A percentile compares a stretch with the other conserved stretches of the same genome.
Conservation (phyloP, 2,888 invertebrate genomes). For the Phlogophora meticulosa region DNA sequence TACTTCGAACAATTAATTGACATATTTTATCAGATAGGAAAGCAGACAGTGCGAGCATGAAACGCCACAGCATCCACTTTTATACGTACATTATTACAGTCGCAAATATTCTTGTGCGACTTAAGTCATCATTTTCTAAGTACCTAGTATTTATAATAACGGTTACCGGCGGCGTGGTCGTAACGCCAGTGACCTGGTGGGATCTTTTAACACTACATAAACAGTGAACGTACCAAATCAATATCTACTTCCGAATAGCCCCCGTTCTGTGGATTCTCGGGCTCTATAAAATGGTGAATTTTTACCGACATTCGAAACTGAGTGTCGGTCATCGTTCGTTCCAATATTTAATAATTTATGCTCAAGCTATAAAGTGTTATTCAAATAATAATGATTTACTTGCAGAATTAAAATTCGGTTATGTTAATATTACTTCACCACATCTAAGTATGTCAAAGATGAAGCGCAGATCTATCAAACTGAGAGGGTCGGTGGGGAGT, state of each 20-base stretch:
- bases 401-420: conserved; percentile 45
- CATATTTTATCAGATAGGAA: conserved; percentile 77
- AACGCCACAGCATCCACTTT: conserved; percentile 90
- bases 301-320: conserved; percentile 37
- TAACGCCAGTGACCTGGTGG: conserved; percentile 80
- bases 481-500: conserved; percentile 68
- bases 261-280: conserved; percentile 57
- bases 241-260: conserved; percentile 70
- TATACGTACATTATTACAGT: conserved; percentile 85
- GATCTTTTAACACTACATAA: conserved; percentile 78
- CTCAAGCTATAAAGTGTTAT: conserved; percentile 43
- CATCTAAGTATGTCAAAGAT: conserved; percentile 48
- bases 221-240: conserved; percentile 76
- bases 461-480: conserved; percentile 60
- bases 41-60: conserved; percentile 83
- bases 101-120: conserved; percentile 77
- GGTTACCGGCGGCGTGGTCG: conserved; percentile 74
- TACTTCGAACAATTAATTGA: conserved; percentile 83
- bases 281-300: conserved; percentile 48
- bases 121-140: conserved; percentile 81
- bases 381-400: conserved; percentile 39
- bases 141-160: conserved; percentile 75
- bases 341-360: conserved; percentile 41
- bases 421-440: conserved; percentile 34
- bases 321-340: conserved; percentile 41